Percentiles rank a stretch among this genome's conserved stretches.
Evolutionary conservation across 2,113 vertebrate genomes (phyloP).

Genomic region (Ochotona princeps): DNA sequence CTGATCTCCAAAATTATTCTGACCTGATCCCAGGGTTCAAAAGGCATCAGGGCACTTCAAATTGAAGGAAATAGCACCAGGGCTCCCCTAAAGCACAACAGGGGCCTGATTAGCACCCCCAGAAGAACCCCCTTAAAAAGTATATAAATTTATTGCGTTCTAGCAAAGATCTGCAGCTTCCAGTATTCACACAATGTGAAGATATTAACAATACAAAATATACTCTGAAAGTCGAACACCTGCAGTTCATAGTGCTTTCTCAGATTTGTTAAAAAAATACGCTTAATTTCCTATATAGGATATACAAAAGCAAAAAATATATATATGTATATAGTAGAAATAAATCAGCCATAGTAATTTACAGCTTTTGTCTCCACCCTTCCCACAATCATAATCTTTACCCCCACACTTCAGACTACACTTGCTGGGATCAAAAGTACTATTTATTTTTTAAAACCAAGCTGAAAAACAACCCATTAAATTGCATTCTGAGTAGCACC

Average conservation of each 20-base stretch:
- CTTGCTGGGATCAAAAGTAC: slow-evolving; percentile 67
- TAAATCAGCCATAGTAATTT: slow-evolving; percentile 81
- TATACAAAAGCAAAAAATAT: slow-evolving; percentile 86
- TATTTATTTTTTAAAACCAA: slow-evolving; percentile 70
- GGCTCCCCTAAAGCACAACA: slow-evolving; percentile 67
- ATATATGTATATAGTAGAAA: slow-evolving; percentile 83
- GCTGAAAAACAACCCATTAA: slow-evolving; percentile 63
- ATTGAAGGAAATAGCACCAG: slow-evolving; percentile 76
- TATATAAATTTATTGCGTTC: slow-evolving; percentile 77
- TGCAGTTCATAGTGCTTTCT: slow-evolving; percentile 84
- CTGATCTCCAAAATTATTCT: slow-evolving; percentile 55
- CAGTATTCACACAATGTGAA: slow-evolving; percentile 76
- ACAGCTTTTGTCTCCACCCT: slow-evolving; percentile 77
- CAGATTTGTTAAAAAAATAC: slow-evolving; percentile 86
- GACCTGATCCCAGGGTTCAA: slow-evolving; percentile 64
- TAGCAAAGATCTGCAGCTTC: slow-evolving; percentile 77
- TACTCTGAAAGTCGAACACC: slow-evolving; percentile 78
- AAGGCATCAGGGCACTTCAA: slow-evolving; percentile 74
- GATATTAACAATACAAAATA: slow-evolving; percentile 82
- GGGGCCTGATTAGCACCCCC: slow-evolving; percentile 75
- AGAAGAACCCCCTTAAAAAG: slow-evolving; percentile 74
- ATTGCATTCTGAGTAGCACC: slow-evolving; percentile 63
- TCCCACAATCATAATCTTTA: slow-evolving; percentile 77
- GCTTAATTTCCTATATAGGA: slow-evolving; percentile 85
- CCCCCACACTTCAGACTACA: slow-evolving; percentile 68